Conservation (phyloP, 2,113 vertebrate genomes). For the Cavia porcellus region DNA sequence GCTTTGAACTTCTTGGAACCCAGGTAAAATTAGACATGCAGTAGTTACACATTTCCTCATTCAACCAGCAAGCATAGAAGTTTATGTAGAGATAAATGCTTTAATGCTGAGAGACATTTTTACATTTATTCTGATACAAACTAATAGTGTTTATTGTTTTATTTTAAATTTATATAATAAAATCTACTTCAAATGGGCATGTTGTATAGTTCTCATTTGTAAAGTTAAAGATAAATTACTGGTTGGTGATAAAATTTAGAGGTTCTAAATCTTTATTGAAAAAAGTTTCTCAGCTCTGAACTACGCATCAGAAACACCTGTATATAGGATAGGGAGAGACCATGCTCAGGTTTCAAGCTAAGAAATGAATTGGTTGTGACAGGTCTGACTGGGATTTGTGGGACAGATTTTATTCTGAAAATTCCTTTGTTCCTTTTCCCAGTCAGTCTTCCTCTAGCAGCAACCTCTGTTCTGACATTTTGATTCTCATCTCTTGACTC, state of each 20-base stretch:
- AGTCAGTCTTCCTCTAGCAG: neutral
- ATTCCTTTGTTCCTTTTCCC: neutral
- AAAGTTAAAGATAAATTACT: constrained; percentile 57
- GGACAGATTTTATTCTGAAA: neutral
- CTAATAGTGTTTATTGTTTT: neutral
- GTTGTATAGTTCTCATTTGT: constrained; percentile 46
- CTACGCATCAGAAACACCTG: neutral
- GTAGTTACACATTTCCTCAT: constrained; percentile 21
- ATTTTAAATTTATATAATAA: constrained; percentile 57
- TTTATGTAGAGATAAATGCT: constrained; percentile 46
- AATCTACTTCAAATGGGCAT: constrained; percentile 20
- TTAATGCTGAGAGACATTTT: neutral
- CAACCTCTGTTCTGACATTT: neutral
- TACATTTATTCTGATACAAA: constrained; percentile 52
- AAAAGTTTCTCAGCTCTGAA: neutral
- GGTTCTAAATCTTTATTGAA: neutral
- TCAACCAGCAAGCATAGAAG: constrained; percentile 22
- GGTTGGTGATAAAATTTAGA: constrained; percentile 41
- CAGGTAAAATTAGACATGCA: constrained; percentile 44
- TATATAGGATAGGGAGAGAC: neutral
- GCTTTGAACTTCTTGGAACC: constrained; percentile 61
- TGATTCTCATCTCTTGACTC: neutral
- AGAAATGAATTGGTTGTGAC: neutral
- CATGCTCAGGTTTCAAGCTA: neutral
- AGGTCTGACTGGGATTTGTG: neutral